Conservation (phyloP, 2,797 vertebrate species). For the Poecile montanus region DNA sequence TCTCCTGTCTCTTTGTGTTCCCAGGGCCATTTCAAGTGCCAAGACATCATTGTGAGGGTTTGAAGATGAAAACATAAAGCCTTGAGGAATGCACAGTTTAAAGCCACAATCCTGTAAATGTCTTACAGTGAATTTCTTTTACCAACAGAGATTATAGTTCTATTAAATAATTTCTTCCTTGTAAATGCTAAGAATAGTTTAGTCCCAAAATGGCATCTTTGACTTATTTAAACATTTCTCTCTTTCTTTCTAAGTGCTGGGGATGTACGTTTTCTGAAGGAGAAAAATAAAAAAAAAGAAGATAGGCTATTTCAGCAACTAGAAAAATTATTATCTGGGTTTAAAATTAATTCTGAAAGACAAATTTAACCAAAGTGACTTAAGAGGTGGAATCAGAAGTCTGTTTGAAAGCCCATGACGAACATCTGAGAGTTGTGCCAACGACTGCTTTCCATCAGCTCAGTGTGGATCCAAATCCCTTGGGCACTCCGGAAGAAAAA, state of each 20-base stretch:
- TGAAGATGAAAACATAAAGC: neutral
- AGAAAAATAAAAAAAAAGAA: neutral
- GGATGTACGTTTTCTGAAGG: neutral
- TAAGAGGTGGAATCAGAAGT: neutral
- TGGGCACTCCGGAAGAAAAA: neutral
- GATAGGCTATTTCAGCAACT: neutral
- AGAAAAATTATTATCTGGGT: neutral
- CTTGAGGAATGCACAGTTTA: neutral
- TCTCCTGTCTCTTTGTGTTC: neutral
- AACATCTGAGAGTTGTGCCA: neutral
- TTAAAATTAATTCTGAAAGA: conserved; percentile 22
- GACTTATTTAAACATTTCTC: neutral
- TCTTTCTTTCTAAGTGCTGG: neutral
- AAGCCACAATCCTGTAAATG: neutral
- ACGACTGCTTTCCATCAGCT: neutral
- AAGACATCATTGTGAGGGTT: neutral
- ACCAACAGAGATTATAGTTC: neutral
- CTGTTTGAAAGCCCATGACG: neutral
- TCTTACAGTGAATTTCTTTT: neutral
- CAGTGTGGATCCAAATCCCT: neutral
- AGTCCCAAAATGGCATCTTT: neutral
- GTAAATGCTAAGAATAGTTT: neutral
- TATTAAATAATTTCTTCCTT: neutral
- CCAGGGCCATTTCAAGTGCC: neutral
- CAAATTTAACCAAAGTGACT: neutral